Conservation (phyloP, 2,113 vertebrate species). For the Morone saxatilis region DNA sequence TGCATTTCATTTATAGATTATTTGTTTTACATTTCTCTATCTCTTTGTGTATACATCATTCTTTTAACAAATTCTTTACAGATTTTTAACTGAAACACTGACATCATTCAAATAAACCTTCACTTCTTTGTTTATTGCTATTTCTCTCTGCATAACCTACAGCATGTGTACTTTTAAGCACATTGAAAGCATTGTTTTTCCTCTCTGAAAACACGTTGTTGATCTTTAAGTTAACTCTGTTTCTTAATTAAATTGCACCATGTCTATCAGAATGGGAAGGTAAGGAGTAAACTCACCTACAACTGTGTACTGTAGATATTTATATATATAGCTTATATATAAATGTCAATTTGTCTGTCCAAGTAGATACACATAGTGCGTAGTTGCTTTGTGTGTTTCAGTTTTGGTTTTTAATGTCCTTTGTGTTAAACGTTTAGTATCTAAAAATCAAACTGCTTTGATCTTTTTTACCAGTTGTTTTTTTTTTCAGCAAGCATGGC, state of each 20-base stretch:
- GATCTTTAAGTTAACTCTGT: slow-evolving; percentile 84
- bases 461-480: slow-evolving; percentile 6
- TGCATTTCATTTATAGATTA: slow-evolving; percentile 13
- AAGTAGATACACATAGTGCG: slow-evolving; percentile 53
- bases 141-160: slow-evolving; percentile 39
- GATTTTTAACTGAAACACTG: slow-evolving; percentile 10
- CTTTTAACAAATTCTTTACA: not conserved
- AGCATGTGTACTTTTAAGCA: slow-evolving; percentile 60
- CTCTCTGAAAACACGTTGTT: slow-evolving; percentile 61
- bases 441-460: not conserved
- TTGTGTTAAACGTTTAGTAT: not conserved
- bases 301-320: slow-evolving; percentile 54
- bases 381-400: slow-evolving; percentile 58
- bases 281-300: slow-evolving; percentile 76
- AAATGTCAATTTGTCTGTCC: slow-evolving; percentile 57
- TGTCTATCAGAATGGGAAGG: slow-evolving; percentile 88
- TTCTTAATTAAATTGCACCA: slow-evolving; percentile 85
- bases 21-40: slow-evolving; percentile 3
- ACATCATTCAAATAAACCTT: not conserved
- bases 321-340: slow-evolving; percentile 50
- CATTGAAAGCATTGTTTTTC: slow-evolving; percentile 44
- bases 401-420: slow-evolving; percentile 23
- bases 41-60: not conserved
- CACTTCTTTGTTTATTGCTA: slow-evolving; percentile 18
- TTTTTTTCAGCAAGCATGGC: slow-evolving; percentile 46